Evolutionary conservation across 2,888 invertebrate species (phyloP), one percentile per base, ranked within the genome.

Genomic region (Harpagoxenus sublaevis): DNA sequence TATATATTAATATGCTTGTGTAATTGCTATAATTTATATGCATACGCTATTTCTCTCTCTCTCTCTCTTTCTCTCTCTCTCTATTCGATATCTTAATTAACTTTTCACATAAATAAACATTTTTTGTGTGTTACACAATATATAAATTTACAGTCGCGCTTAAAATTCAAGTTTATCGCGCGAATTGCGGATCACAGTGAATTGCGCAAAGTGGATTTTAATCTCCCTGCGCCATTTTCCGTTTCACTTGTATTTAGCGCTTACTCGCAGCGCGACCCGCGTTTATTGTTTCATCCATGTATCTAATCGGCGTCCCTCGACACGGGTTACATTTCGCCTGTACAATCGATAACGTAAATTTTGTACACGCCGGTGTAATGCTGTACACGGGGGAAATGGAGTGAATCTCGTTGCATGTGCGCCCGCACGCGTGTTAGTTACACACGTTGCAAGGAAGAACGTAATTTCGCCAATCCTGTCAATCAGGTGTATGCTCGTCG

Each of bases 401-500:
- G 42, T n/a, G 66, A 28, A 53, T 12, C 39, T 12, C 39, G 15
- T 35, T 12, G 45, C 31, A 8, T 45, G n/a, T 42, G 35, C 51
- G 10, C 10, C 2, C 23, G 63, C 63, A 63, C 42, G 4, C 9
- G 31, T 18, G 23, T 75, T 42, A 55, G 23, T 75, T 42, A 55
- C 12, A 15, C 62, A 35, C 15, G 12, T 71, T 35, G 18, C 28
- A 45, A 62, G 48, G 23, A 65, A 39, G 53, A 51, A 35, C 31
- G 66, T 78, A 70, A 88, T 85, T 88, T 89, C 71, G 75, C 48
- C 28, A 48, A 48, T 78, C 78, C 87, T 81, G 88, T 78, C 88
- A 90, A 91, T 90, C 84, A 83, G 86, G 86, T 85, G 88, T 87
- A 31, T 31, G n/a, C 18, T n/a, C 8, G 18, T 78, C 42, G 45